Conservation (phyloP, 2,888 invertebrate genomes). For the Cynaeus angustus region DNA sequence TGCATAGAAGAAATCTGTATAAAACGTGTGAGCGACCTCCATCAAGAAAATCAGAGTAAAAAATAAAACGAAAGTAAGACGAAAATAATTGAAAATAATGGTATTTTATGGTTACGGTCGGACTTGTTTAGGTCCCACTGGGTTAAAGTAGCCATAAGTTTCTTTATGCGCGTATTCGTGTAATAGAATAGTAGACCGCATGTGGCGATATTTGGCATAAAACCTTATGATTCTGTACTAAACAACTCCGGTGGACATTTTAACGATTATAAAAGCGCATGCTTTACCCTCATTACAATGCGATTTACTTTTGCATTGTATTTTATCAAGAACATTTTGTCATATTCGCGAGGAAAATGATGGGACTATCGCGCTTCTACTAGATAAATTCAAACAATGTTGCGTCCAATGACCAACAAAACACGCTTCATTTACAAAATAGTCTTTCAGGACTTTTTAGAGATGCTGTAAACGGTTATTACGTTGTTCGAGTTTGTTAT, state of each 20-base stretch:
- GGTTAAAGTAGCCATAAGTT: conserved; percentile 46
- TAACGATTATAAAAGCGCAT: conserved; percentile 41
- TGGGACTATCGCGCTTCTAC: conserved; percentile 18
- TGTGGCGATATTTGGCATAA: conserved; percentile 51
- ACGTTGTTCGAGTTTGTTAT: conserved; percentile 15
- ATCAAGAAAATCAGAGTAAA: background rate
- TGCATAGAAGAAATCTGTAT: conserved; percentile 34
- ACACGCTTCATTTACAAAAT: conserved; percentile 20
- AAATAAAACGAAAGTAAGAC: conserved; percentile 1
- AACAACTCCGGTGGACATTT: conserved; percentile 49
- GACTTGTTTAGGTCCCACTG: conserved; percentile 42
- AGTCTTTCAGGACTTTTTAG: conserved; percentile 13
- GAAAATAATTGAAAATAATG: conserved; percentile 37
- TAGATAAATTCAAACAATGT: conserved; percentile 26
- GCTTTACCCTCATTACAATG: conserved; percentile 31
- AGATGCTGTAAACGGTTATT: conserved; percentile 15
- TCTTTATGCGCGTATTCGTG: conserved; percentile 37
- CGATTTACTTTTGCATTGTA: conserved; percentile 41
- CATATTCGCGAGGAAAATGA: conserved; percentile 8
- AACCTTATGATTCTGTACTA: conserved; percentile 50
- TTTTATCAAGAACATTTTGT: conserved; percentile 30
- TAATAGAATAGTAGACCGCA: conserved; percentile 50
- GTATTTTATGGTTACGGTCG: conserved; percentile 35
- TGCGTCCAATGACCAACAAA: conserved; percentile 17
- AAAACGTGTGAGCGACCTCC: conserved; percentile 23